These are phyloP conservation scores for Neotoma lepida DNA, from an alignment of 2,113 vertebrate species.

Conservation along the genomic window DNA sequence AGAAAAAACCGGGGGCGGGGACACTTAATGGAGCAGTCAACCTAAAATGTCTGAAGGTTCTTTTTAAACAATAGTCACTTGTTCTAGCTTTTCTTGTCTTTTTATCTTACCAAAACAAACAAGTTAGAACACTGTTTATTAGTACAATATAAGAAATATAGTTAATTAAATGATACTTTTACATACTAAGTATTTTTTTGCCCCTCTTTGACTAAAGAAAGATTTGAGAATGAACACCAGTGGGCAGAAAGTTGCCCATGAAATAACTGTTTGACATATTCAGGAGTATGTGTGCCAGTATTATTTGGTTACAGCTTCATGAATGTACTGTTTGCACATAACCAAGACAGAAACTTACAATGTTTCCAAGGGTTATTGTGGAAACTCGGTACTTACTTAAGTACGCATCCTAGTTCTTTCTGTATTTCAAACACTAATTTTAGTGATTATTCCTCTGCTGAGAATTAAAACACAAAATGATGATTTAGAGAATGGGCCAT, in stretches of 20 bases:
- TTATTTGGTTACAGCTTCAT: constrained; percentile 20
- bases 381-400: constrained; percentile 29
- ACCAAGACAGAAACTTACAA: constrained; percentile 56
- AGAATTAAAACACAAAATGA: constrained; percentile 66
- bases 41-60: constrained; percentile 32
- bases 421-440: constrained; percentile 62
- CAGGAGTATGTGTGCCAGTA: neutral
- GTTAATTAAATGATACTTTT: constrained; percentile 47
- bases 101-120: constrained; percentile 49
- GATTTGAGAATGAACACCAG: neutral
- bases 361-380: constrained; percentile 50
- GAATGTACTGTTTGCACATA: constrained; percentile 34
- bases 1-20: neutral
- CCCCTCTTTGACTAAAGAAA: neutral
- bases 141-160: constrained; percentile 41
- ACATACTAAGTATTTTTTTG: neutral
- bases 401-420: neutral
- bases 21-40: constrained; percentile 26
- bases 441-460: constrained; percentile 60
- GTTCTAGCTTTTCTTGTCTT: constrained; percentile 54
- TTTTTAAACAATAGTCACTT: constrained; percentile 55
- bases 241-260: constrained; percentile 44
- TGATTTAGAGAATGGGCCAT: constrained; percentile 58
- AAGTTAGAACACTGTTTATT: constrained; percentile 25
- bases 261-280: constrained; percentile 42